These are phyloP conservation scores for Smutsia temminckii DNA, from an alignment of 2,797 vertebrate genomes.

Conservation along the genomic window DNA sequence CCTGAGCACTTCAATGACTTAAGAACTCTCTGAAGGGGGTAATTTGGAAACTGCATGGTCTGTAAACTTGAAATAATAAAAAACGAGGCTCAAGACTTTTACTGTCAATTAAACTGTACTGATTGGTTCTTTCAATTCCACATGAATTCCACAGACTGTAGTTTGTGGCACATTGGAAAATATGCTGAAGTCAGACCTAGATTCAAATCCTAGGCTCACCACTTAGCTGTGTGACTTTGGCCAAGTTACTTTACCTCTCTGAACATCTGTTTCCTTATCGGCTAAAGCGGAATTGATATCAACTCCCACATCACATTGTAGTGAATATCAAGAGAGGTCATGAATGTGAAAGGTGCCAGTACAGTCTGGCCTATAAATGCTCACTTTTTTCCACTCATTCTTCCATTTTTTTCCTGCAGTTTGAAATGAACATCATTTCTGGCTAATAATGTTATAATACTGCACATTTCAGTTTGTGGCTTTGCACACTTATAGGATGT, in stretches of 20 bases:
- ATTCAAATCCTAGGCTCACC: not conserved
- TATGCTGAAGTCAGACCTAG: not conserved
- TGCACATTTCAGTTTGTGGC: not conserved
- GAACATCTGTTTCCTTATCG: not conserved
- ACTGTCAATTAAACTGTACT: not conserved
- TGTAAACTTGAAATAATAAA: constrained; percentile 10
- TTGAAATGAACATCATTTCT: not conserved
- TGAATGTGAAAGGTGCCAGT: not conserved
- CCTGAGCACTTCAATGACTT: not conserved
- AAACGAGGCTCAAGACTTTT: not conserved
- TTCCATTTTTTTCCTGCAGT: not conserved
- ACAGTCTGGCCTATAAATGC: not conserved
- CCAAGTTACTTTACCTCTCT: not conserved
- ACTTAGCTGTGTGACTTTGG: not conserved
- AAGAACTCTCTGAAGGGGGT: not conserved
- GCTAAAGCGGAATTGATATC: not conserved
- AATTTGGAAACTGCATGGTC: not conserved
- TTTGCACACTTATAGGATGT: not conserved
- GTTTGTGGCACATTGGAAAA: not conserved
- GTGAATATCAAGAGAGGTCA: not conserved
- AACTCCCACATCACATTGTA: not conserved
- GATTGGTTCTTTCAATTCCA: not conserved
- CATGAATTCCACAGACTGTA: not conserved
- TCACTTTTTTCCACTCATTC: not conserved
- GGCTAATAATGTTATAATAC: not conserved